Base-by-base conservation (phyloP, 2,797 vertebrate genomes). In the Allobates femoralis region DNA sequence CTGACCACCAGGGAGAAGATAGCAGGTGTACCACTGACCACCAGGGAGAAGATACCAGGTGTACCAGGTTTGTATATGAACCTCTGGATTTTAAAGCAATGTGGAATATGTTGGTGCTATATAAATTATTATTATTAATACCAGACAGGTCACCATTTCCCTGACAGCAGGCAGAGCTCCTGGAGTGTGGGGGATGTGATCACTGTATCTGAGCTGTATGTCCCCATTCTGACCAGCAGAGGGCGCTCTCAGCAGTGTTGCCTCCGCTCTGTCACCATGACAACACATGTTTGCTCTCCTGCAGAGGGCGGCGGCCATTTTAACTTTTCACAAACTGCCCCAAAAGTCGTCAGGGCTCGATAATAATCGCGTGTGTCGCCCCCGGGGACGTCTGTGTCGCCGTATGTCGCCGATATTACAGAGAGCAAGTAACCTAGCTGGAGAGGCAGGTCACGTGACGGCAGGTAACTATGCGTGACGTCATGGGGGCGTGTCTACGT, bases 221-320 rank as follows among this genome's bases (percentile, higher is more conserved):
- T 56, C 21, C 21, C 19, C 51, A 55, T 7, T 55, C 32, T 6
- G 16, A 2, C 12, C 67, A 37, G 34, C 46, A 74, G 71, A 50
- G 71, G 41, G 37, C 71, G 71, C 71, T 46, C 10, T 50, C 0
- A 16, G 71, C 41, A 16, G 71, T 11, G 41, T 1, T 46, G 41
- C 41, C 0, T 46, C 41, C 6, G 41, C 6, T 15, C 56, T n/a
- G 84, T 81, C 74, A 67, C 84, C 19, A 81, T 74, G 67, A 46
- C 23, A 81, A 86, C 84, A 3, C n/a, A 6, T 82, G 80, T 82
- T 46, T 82, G 66, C 73, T 30, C 51, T 23, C 3, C 34, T 6
- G 3, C 58, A 64, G 37, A 30, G 80, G 64, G 50, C 50, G 32
- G 66, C 80, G 66, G 80, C 80, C 80, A 82, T 82, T 73, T 82